Conservation (phyloP, 2,797 vertebrate genomes). For the Chelmon rostratus region DNA sequence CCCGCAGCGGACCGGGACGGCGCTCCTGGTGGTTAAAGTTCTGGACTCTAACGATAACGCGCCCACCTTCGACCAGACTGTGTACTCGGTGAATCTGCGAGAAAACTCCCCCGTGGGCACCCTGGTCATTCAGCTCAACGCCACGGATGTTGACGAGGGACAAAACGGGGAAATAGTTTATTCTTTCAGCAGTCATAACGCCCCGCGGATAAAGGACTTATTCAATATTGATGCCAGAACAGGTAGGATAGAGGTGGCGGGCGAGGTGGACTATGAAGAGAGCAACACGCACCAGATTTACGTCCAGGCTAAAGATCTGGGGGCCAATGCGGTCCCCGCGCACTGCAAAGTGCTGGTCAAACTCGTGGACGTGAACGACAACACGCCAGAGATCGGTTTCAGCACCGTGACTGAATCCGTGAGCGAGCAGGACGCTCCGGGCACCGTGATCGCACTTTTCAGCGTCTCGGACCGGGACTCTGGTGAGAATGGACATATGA, state of each 20-base stretch:
- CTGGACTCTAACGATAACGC: constrained; percentile 99
- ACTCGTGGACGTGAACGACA: constrained; percentile 95
- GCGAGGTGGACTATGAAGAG: constrained; percentile 97
- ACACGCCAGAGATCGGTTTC: constrained; percentile 97
- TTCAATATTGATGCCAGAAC: constrained; percentile 94
- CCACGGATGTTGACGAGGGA: constrained; percentile 96
- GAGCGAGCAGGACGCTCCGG: constrained; percentile 94
- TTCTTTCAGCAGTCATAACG: constrained; percentile 95
- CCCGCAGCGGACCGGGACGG: constrained; percentile 95
- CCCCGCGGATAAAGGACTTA: constrained; percentile 92
- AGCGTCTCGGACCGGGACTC: constrained; percentile 97
- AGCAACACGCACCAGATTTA: constrained; percentile 95
- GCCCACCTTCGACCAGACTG: constrained; percentile 95
- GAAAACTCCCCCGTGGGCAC: constrained; percentile 96
- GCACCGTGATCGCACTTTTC: constrained; percentile 97
- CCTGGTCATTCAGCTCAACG: constrained; percentile 95
- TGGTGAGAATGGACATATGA: constrained; percentile 95
- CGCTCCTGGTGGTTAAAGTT: constrained; percentile 95
- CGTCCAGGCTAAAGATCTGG: constrained; percentile 97
- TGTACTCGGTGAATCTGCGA: constrained; percentile 93
- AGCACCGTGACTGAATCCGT: constrained; percentile 97
- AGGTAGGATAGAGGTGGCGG: constrained; percentile 93
- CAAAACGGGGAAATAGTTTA: constrained; percentile 97
- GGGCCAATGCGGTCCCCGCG: constrained; percentile 96
- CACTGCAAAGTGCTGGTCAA: constrained; percentile 98